Base-by-base conservation (phyloP, 2,888 invertebrate genomes). In the Theretra japonica region DNA sequence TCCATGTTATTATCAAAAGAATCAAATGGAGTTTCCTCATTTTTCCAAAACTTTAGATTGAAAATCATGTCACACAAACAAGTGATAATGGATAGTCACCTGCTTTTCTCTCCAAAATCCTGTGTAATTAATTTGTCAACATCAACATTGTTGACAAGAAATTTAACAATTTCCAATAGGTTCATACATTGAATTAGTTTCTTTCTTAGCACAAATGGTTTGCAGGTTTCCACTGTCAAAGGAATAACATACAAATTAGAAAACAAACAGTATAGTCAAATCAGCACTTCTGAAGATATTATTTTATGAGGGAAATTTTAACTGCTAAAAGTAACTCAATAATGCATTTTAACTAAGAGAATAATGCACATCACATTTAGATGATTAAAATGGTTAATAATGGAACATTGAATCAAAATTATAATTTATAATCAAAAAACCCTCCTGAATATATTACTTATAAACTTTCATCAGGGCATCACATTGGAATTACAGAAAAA, bases 201-300 rank as follows among this genome's bases (percentile, higher is more conserved):
- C 70, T 84, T 93, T 70, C 93, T 85, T 69, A 94, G 80, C 19
- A 80, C 56, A 72, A 89, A 83, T 33, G 93, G 94, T 79, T 91
- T 93, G 73, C 93, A 92, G 23, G 90, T 89, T 84, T 91, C 92
- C 77, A 94, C 95, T 95, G 88, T 19, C 17, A 65, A 77, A 92
- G 92, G 75, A 48, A 70, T 69, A 60, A 48, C 70, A 50, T 68
- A 69, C 0, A 58, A n/a, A 50, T 56, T 68, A 2, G 11, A 53
- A 53, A 53, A 6, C 6, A 53, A 53, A 19, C 5, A 3, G 11
- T 41, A 41, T 41, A 4, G 41, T 15, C 0, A 11, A 41, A 41
- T 41, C 15, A 41, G 15, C 15, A 3, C 41, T 41, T 41, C 41
- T 15, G 41, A 11, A 41, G 2, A 11, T 15, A 0, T 2, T 41